Base-by-base conservation (phyloP, 2,797 vertebrate species). In the Pteropus rufus region DNA sequence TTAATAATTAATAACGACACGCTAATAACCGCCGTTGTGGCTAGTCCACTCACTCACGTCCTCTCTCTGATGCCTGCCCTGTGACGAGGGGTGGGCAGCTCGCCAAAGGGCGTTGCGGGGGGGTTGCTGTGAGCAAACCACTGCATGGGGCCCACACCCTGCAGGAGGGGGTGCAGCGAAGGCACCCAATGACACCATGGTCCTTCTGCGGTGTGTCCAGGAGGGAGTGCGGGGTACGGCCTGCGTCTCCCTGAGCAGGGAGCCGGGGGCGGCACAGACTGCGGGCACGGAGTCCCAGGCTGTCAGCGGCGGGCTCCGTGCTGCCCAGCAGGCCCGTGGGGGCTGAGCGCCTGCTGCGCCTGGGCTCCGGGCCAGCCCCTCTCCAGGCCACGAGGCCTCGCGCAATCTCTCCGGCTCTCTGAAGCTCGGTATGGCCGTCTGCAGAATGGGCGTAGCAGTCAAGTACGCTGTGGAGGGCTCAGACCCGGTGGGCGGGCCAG, bases 1-100 rank as follows among this genome's bases (percentile, higher is more conserved):
- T 97, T 90, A 95, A 95, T 94, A 86, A 95, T 82, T 82, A 93
- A 93, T n/a, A 54, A 46, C 0, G 18, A 26, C 64, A n/a, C n/a
- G 54, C 89, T 93, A 75, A 65, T 93, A 85, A 80, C 46, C 5
- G 7, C 64, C 1, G 2, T 21, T 4, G 8, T 31, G 83, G 70
- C 85, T 64, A 2, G 58, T 10, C 64, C 18, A 36, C 36, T 34
- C 10, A 2, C 12, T 12, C 14, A 0, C 2, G 0, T 12, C 62
- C n/a, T 58, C 52, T 65, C 34, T 0, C 11, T 1, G 87, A 31
- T 0, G 39, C 34, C 2, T 24, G 8, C 69, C 64, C 67, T 19
- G 1, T 1, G 46, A 16, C 5, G 0, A 12, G 52, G 31, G 8
- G 34, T 3, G 0, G 4, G 65, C 31, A 39, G 6, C 19, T 9